phyloP scores from a whole-genome alignment of 2,888 invertebrate species.

The Ariolimax columbianus region DNA sequence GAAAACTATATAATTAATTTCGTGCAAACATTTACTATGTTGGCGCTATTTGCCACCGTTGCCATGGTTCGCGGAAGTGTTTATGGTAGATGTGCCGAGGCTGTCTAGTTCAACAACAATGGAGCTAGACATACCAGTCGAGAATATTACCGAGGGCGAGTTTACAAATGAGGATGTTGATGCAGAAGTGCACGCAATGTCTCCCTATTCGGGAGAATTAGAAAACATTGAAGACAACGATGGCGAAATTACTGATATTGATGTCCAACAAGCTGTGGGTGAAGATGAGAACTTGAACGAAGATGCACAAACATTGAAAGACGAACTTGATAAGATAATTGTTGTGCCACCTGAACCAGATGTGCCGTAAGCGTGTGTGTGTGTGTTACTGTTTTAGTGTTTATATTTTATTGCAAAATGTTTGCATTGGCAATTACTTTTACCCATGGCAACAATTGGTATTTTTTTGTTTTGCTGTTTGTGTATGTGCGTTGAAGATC shows the following conservation, averaged over 20 bases:
- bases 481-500: no score
- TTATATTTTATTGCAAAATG: no score
- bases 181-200: slow-evolving; percentile 7
- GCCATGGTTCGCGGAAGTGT: slow-evolving; percentile 63
- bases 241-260: background rate
- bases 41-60: slow-evolving; percentile 58
- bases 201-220: background rate
- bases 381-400: no score
- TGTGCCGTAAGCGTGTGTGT: slow-evolving; percentile 52
- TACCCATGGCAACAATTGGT: no score
- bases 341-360: slow-evolving; percentile 71
- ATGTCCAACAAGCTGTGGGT: slow-evolving; percentile 30
- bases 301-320: slow-evolving; percentile 67
- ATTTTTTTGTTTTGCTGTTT: no score
- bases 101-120: slow-evolving; percentile 43
- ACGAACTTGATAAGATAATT: slow-evolving; percentile 73
- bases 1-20: no score
- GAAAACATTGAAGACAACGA: slow-evolving; percentile 5
- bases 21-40: no score
- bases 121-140: slow-evolving; percentile 44
- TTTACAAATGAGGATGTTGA: slow-evolving; percentile 32
- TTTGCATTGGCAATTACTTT: no score
- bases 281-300: slow-evolving; percentile 54
- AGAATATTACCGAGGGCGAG: slow-evolving; percentile 37
- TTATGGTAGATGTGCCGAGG: slow-evolving; percentile 57